Evolutionary conservation across 2,888 invertebrate species (phyloP).

Genomic region (Rhingia campestris): DNA sequence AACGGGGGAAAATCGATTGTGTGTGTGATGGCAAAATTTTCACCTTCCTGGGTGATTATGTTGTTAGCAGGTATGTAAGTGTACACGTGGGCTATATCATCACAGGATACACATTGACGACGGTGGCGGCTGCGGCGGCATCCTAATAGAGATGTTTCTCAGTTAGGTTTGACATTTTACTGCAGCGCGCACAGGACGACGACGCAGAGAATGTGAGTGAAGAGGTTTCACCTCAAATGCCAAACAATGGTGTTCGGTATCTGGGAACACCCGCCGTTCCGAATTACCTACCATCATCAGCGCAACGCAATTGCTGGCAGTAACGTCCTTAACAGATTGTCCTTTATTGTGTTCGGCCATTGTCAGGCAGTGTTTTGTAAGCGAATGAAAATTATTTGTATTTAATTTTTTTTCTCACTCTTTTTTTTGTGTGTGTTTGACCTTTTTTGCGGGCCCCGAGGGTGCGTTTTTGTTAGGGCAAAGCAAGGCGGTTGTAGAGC

Average conservation of each 20-base stretch:
- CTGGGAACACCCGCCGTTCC: constrained; percentile 71
- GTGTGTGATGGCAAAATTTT: constrained; percentile 32
- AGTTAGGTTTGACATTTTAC: constrained; percentile 69
- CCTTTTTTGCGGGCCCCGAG: constrained; percentile 55
- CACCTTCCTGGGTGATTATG: constrained; percentile 65
- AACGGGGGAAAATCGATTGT: constrained; percentile 52
- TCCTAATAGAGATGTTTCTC: constrained; percentile 66
- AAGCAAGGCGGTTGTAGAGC: neutral
- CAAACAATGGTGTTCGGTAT: constrained; percentile 70
- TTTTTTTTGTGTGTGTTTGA: neutral
- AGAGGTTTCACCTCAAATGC: constrained; percentile 74
- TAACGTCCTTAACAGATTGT: constrained; percentile 64
- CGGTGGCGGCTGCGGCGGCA: constrained; percentile 64
- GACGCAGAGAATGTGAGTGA: constrained; percentile 48
- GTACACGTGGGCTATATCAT: constrained; percentile 58
- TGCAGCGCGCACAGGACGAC: neutral
- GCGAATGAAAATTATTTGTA: constrained; percentile 68
- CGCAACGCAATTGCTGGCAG: constrained; percentile 62
- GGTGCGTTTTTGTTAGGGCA: constrained; percentile 56
- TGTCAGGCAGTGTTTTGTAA: constrained; percentile 55
- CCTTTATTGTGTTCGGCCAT: constrained; percentile 62
- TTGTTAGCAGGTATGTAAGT: constrained; percentile 71
- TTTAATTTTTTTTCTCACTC: constrained; percentile 54
- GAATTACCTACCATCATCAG: constrained; percentile 73
- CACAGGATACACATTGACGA: constrained; percentile 33